Conservation (phyloP, 2,113 vertebrate genomes). For the Plecturocebus donacophilus region DNA sequence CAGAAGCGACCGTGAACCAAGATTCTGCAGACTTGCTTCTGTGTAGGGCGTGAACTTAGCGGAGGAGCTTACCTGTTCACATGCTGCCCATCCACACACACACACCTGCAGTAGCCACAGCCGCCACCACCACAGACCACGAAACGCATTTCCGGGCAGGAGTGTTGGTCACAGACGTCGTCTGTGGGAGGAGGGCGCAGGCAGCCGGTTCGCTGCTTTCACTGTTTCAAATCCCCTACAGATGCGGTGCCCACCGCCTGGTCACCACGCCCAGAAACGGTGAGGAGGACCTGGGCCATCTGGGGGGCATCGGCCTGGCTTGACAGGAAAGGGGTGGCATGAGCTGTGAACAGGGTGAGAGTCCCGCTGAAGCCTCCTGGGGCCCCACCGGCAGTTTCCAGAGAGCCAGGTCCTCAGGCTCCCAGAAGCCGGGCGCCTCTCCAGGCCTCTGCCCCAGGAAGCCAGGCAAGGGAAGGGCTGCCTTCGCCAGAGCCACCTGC, state of each 20-base stretch:
- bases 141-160: fast-evolving
- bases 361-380: background rate
- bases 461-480: background rate
- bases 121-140: fast-evolving
- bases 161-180: fast-evolving
- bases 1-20: background rate
- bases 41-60: fast-evolving
- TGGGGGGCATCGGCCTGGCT: background rate
- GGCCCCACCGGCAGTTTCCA: background rate
- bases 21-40: background rate
- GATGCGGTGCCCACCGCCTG: fast-evolving
- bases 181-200: background rate
- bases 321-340: fast-evolving
- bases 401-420: background rate
- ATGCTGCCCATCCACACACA: background rate
- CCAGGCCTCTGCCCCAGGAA: background rate
- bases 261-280: fast-evolving
- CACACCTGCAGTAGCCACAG: background rate
- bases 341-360: fast-evolving
- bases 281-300: background rate
- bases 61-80: too few relatives aligned
- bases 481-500: too few relatives aligned
- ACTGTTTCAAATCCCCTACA: background rate
- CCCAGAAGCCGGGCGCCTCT: background rate
- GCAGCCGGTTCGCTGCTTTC: fast-evolving